These are phyloP conservation scores for Orthonyx spaldingii DNA, from an alignment of 2,113 vertebrate genomes.

Conservation along the genomic window DNA sequence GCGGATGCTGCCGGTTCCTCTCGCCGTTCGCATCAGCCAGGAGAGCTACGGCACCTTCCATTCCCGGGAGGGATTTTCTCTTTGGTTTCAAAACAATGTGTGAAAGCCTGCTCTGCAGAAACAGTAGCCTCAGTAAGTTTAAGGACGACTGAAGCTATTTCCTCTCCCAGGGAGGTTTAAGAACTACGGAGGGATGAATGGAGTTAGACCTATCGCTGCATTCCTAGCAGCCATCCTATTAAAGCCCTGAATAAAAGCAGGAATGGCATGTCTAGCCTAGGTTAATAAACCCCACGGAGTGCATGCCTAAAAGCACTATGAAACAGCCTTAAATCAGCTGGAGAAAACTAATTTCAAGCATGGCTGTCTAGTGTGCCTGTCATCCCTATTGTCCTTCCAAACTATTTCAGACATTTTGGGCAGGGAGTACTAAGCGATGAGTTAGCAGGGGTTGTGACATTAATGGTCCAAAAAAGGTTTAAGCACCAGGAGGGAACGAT, in stretches of 20 bases:
- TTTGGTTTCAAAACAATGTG: slow-evolving; percentile 32
- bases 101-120: slow-evolving; percentile 36
- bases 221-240: slow-evolving; percentile 65
- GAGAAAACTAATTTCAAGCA: slow-evolving; percentile 73
- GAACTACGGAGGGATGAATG: slow-evolving; percentile 48
- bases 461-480: slow-evolving; percentile 68
- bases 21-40: background rate
- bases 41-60: background rate
- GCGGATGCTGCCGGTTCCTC: background rate
- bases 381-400: slow-evolving; percentile 79
- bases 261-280: slow-evolving; percentile 60
- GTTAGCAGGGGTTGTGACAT: slow-evolving; percentile 75
- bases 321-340: slow-evolving; percentile 62
- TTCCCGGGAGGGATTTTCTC: background rate
- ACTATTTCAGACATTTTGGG: slow-evolving; percentile 84
- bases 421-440: slow-evolving; percentile 73
- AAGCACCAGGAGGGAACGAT: slow-evolving; percentile 61
- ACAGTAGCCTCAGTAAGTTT: slow-evolving; percentile 19
- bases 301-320: slow-evolving; percentile 61
- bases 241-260: slow-evolving; percentile 65
- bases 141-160: slow-evolving; percentile 59
- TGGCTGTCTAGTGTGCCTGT: slow-evolving; percentile 77
- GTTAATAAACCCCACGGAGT: slow-evolving; percentile 51
- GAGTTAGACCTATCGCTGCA: slow-evolving; percentile 57
- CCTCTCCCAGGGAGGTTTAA: slow-evolving; percentile 43